Percentiles rank a stretch among this genome's conserved stretches.
Evolutionary conservation across 1,140 invertebrate genomes (phyloP).

Genomic region (Odontomachus brunneus): DNA sequence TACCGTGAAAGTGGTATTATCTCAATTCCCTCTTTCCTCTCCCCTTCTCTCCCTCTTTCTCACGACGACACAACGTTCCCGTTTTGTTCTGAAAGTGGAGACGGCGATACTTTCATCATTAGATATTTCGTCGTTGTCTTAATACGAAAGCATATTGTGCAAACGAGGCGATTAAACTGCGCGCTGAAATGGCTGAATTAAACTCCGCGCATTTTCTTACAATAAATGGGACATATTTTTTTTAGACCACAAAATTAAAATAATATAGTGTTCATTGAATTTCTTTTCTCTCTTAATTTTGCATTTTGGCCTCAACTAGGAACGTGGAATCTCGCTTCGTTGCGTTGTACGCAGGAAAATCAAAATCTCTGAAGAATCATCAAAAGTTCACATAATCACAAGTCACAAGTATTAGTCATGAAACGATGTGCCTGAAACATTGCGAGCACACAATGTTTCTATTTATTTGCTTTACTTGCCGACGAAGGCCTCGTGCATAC

Average conservation of each 20-base stretch:
- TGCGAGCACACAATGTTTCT: not conserved
- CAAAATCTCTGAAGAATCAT: constrained; percentile 17
- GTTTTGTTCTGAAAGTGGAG: too few relatives aligned
- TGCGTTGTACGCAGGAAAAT: not conserved
- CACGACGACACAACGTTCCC: not conserved
- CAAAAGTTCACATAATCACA: not conserved
- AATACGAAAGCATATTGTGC: too few relatives aligned
- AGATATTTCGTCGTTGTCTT: too few relatives aligned
- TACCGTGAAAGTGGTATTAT: constrained; percentile 2
- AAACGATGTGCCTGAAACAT: not conserved
- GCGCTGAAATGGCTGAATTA: too few relatives aligned
- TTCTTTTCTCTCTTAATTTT: constrained; percentile 1
- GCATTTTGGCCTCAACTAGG: not conserved
- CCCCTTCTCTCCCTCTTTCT: too few relatives aligned
- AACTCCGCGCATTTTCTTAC: too few relatives aligned
- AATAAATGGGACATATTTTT: too few relatives aligned
- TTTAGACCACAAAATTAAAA: not conserved
- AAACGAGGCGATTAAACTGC: too few relatives aligned
- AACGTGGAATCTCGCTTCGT: not conserved
- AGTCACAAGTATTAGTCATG: not conserved
- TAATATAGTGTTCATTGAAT: not conserved
- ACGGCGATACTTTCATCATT: too few relatives aligned
- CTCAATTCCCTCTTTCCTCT: too few relatives aligned
- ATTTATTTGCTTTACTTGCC: constrained; percentile 20
- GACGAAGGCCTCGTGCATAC: not conserved